phyloP scores from a whole-genome alignment of 2,888 invertebrate genomes.

The Thecocarcelia acutangulata region DNA sequence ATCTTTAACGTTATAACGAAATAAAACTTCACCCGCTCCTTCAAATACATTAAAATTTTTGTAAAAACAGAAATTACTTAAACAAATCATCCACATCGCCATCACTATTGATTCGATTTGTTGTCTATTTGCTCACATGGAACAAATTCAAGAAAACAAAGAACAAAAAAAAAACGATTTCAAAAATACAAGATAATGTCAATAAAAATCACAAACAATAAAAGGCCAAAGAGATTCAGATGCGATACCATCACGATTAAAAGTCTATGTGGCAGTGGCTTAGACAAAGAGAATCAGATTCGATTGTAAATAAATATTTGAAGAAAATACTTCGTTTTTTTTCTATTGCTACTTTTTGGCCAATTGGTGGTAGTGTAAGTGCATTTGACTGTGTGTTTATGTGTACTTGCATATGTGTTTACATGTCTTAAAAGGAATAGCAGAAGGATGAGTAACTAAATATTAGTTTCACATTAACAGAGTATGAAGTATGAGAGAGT shows the following conservation, averaged over 20 bases:
- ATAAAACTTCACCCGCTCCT: conserved; percentile 2
- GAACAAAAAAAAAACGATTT: conserved; percentile 21
- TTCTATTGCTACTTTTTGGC: neutral
- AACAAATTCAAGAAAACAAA: conserved; percentile 7
- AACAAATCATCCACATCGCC: conserved; percentile 62
- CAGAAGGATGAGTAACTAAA: conserved; percentile 41
- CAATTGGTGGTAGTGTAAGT: conserved; percentile 1
- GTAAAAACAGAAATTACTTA: conserved; percentile 49
- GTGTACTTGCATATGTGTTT: neutral
- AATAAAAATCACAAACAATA: conserved; percentile 64
- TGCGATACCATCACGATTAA: conserved; percentile 21
- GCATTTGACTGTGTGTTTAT: neutral
- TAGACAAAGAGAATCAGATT: conserved; percentile 50
- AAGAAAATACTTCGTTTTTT: conserved; percentile 53
- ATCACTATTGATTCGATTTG: conserved; percentile 12
- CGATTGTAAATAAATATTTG: conserved; percentile 69
- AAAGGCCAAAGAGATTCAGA: conserved; percentile 45
- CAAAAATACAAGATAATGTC: conserved; percentile 62
- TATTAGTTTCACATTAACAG: conserved; percentile 67
- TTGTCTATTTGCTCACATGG: conserved; percentile 48
- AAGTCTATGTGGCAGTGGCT: conserved; percentile 20
- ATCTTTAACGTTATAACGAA: conserved; percentile 32
- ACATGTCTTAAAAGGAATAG: neutral
- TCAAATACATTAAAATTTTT: conserved; percentile 36
- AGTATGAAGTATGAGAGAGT: conserved; percentile 34